Evolutionary conservation across 2,888 invertebrate genomes (phyloP), one percentile per base, ranked within the genome.

Genomic region (Nemotelus pantherinus): DNA sequence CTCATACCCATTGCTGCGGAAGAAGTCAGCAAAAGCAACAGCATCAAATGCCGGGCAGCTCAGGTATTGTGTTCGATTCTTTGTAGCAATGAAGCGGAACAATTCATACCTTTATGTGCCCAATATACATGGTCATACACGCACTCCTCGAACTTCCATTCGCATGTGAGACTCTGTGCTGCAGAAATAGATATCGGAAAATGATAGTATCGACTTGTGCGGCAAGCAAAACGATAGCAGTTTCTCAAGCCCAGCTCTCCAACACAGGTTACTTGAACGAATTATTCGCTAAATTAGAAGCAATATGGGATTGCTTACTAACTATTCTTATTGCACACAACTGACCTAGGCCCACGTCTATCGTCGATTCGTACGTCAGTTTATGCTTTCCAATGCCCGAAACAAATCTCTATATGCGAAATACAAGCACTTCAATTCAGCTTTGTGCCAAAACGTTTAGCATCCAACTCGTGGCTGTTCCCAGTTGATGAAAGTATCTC

Each of bases 231-330:
- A 10, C 9, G 43, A 39, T 47, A 53, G 53, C 55, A 70, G 55
- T 55, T 53, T n/a, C 53, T 53, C 55, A 9, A 70, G 55, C 70
- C 53, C 3, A 39, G 9, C 67, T 39, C 60, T 41, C 43, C 43
- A 9, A 9, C 43, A 43, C 55, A 55, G 70, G 25, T 70, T 55
- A 55, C 55, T 43, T 74, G 57, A 60, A 60, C 74, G 74, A 48
- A 74, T 74, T 74, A 74, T 74, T 48, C 74, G 74, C 74, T 74
- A 74, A 74, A 74, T 74, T 74, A 74, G 63, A 74, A 48, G 60
- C 74, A 60, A 74, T 74, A 60, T 60, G 48, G 63, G 25, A 25
- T 25, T 25, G 25, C 25, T 25, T 25, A n/a, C 5, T 10, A 25
- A 39, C 39, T 58, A 58, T 58, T 58, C 25, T 58, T 3, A 39